phyloP scores from a whole-genome alignment of 2,113 vertebrate genomes.

The Brachionichthys hirsutus region DNA sequence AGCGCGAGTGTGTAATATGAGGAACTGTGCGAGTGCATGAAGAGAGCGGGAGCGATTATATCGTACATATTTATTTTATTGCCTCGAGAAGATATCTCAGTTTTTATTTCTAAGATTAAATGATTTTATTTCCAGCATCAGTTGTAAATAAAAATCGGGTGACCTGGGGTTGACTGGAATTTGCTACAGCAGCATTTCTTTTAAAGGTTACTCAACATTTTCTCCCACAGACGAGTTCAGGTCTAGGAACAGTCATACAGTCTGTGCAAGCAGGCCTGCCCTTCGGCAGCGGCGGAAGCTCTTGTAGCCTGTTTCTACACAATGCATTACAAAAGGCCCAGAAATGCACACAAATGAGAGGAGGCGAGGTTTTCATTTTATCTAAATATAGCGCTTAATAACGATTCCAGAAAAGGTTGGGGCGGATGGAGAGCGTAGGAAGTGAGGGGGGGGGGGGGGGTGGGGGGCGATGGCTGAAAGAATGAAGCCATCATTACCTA shows the following conservation, averaged over 20 bases:
- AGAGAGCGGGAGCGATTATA: slow-evolving; percentile 14
- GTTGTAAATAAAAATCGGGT: too few species aligned
- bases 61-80: slow-evolving; percentile 24
- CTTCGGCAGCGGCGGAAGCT: slow-evolving; percentile 14
- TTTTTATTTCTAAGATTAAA: slow-evolving; percentile 22
- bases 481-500: slow-evolving; percentile 57
- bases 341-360: slow-evolving; percentile 27
- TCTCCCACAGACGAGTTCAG: slow-evolving; percentile 10
- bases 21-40: slow-evolving; percentile 32
- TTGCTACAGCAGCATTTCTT: slow-evolving; percentile 6
- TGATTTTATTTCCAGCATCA: slow-evolving; percentile 19
- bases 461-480: slow-evolving; percentile 33
- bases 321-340: slow-evolving; percentile 15
- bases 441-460: slow-evolving; percentile 20
- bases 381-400: slow-evolving; percentile 67
- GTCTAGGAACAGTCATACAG: slow-evolving; percentile 6
- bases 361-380: slow-evolving; percentile 15
- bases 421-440: slow-evolving; percentile 47
- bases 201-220: slow-evolving; percentile 3
- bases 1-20: neutral
- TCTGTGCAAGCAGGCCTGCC: slow-evolving; percentile 49
- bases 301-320: slow-evolving; percentile 25
- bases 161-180: slow-evolving; percentile 43
- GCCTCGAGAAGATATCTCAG: slow-evolving; percentile 34
- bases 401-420: slow-evolving; percentile 36